phyloP scores from a whole-genome alignment of 2,888 invertebrate genomes.

The Sinhomidia bicolor region DNA sequence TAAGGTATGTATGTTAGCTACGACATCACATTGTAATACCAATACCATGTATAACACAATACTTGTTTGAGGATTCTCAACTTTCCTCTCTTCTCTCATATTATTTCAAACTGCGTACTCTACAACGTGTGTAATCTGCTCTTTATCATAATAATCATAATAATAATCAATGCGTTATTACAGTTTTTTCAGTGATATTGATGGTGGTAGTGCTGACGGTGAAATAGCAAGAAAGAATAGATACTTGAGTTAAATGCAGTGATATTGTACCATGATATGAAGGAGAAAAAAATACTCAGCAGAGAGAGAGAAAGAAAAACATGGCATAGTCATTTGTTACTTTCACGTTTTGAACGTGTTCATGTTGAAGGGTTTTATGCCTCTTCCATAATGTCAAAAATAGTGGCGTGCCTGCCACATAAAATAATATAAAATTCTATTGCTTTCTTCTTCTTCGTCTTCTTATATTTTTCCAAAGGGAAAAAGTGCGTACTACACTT shows the following conservation, averaged over 20 bases:
- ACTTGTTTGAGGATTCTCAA: conserved; percentile 9
- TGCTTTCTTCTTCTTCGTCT: conserved; percentile 23
- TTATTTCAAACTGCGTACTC: conserved; percentile 6
- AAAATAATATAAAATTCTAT: conserved; percentile 30
- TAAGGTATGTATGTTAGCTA: neutral
- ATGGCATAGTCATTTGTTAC: conserved; percentile 70
- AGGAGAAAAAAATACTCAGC: too few relatives aligned
- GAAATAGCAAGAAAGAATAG: neutral
- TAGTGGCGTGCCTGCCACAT: conserved; percentile 50
- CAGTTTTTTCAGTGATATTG: neutral
- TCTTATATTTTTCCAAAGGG: too few relatives aligned
- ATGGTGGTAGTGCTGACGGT: conserved; percentile 39
- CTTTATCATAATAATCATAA: conserved; percentile 55
- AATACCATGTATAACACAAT: neutral
- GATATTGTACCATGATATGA: neutral
- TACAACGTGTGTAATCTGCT: conserved; percentile 52
- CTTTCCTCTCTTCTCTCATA: neutral
- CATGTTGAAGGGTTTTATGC: conserved; percentile 64
- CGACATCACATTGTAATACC: neutral
- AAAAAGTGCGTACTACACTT: neutral
- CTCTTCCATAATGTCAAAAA: conserved; percentile 54
- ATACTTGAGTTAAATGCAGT: neutral
- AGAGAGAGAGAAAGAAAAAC: conserved; percentile 40
- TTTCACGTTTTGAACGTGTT: conserved; percentile 61
- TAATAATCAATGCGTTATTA: conserved; percentile 32